Percentiles rank a stretch among this genome's conserved stretches.
phyloP scores from a whole-genome alignment of 1,140 invertebrate species.

The Linepithema humile region DNA sequence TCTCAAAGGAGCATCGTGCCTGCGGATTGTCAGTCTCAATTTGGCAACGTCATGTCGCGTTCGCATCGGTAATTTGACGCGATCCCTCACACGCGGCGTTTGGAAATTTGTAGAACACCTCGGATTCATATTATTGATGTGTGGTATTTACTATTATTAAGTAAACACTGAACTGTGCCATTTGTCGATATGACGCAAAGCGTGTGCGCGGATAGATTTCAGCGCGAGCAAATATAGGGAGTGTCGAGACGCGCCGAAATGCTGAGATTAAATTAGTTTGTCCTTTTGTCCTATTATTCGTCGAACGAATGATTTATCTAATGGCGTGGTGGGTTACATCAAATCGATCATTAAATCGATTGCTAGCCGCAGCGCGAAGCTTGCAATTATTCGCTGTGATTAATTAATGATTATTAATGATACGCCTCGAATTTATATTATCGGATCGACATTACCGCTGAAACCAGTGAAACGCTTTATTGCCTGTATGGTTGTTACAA shows the following conservation, averaged over 20 bases:
- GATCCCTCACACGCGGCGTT: not conserved
- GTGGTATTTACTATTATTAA: not conserved
- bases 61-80: constrained; percentile 13
- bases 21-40: constrained; percentile 12
- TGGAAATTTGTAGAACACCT: constrained; percentile 17
- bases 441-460: not conserved
- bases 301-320: constrained; percentile 57
- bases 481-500: not conserved
- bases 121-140: constrained; percentile 1
- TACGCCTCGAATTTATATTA: constrained; percentile 21
- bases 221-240: constrained; percentile 36
- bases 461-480: constrained; percentile 22
- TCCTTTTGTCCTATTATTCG: constrained; percentile 50
- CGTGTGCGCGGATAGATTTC: constrained; percentile 12
- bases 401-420: constrained; percentile 47
- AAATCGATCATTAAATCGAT: constrained; percentile 49
- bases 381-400: constrained; percentile 10
- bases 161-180: constrained; percentile 2
- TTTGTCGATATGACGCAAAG: not conserved
- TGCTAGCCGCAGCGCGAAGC: not conserved
- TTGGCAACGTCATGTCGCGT: constrained; percentile 7
- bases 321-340: not conserved
- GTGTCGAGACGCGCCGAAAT: not conserved
- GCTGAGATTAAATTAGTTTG: constrained; percentile 56
- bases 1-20: constrained; percentile 15